phyloP scores from a whole-genome alignment of 2,888 invertebrate species.

The Eilema sororculum region DNA sequence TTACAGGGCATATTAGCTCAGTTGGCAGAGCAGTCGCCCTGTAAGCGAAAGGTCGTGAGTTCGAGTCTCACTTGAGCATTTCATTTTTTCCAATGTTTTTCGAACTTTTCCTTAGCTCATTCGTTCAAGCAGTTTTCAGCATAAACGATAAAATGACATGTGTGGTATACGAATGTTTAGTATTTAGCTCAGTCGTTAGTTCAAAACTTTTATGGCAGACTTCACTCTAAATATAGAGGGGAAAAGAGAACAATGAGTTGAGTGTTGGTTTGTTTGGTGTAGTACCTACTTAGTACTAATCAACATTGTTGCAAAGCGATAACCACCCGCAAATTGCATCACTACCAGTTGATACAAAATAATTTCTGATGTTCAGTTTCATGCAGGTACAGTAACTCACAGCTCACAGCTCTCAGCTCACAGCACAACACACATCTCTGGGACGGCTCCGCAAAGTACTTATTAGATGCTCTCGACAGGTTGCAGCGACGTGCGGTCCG shows the following conservation, averaged over 20 bases:
- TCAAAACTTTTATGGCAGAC: slow-evolving; percentile 38
- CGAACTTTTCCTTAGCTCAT: background rate
- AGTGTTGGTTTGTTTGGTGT: slow-evolving; percentile 9
- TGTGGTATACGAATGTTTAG: slow-evolving; percentile 14
- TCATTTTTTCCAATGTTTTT: too few relatives aligned
- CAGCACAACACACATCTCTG: too few relatives aligned
- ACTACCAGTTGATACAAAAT: slow-evolving; percentile 14
- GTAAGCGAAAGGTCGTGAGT: too few relatives aligned
- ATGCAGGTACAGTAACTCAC: too few relatives aligned
- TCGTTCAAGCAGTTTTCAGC: background rate
- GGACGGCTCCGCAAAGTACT: too few relatives aligned
- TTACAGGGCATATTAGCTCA: too few relatives aligned
- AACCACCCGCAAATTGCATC: slow-evolving; percentile 13
- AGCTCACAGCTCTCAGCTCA: too few relatives aligned
- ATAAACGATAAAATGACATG: background rate
- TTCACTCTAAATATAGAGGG: slow-evolving; percentile 33
- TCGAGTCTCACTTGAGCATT: too few relatives aligned
- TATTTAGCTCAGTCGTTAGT: slow-evolving; percentile 31
- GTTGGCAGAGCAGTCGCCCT: too few relatives aligned
- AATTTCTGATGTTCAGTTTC: too few relatives aligned
- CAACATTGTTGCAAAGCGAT: slow-evolving; percentile 16
- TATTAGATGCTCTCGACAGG: too few relatives aligned
- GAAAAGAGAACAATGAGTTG: slow-evolving; percentile 30
- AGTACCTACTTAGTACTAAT: slow-evolving; percentile 19
- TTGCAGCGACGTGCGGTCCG: too few relatives aligned